Percentiles rank a stretch among this genome's conserved stretches.
Evolutionary conservation across 1,140 invertebrate genomes (phyloP).

Genomic region (Hycleus cichorii): DNA sequence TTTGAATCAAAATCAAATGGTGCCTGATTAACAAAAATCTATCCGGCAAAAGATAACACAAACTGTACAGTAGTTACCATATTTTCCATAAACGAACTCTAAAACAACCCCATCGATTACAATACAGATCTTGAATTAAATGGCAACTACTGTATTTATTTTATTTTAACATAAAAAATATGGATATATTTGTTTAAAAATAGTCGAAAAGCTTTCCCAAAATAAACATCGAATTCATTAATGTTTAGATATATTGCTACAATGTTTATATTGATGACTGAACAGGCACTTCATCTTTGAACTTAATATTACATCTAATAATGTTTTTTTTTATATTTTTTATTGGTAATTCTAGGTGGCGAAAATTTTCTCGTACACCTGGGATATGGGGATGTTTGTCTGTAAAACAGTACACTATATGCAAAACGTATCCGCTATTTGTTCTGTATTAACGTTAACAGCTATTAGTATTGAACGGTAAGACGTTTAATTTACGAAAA

Average conservation of each 20-base stretch:
- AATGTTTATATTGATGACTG: conserved; percentile 13
- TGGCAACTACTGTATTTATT: too few species aligned
- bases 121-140: too few species aligned
- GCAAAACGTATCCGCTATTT: conserved; percentile 67
- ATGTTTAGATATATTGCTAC: conserved; percentile 17
- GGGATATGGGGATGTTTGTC: conserved; percentile 62
- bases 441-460: conserved; percentile 68
- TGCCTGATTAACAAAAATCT: too few species aligned
- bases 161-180: too few species aligned
- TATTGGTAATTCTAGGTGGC: conserved; percentile 51
- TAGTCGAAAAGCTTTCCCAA: conserved; percentile 25
- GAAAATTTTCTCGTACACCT: conserved; percentile 66
- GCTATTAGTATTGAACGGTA: conserved; percentile 74
- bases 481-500: conserved; percentile 13
- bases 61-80: too few species aligned
- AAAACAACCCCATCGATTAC: too few species aligned
- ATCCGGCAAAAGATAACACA: too few species aligned
- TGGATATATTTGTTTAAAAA: neutral
- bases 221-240: conserved; percentile 16
- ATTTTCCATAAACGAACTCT: too few species aligned
- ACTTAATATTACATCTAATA: conserved; percentile 1
- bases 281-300: conserved; percentile 7
- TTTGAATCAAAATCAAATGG: too few species aligned
- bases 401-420: conserved; percentile 71
- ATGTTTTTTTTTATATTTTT: neutral